These are phyloP conservation scores for Mionectes olivaceus DNA, from an alignment of 2,797 vertebrate genomes.

Conservation along the genomic window DNA sequence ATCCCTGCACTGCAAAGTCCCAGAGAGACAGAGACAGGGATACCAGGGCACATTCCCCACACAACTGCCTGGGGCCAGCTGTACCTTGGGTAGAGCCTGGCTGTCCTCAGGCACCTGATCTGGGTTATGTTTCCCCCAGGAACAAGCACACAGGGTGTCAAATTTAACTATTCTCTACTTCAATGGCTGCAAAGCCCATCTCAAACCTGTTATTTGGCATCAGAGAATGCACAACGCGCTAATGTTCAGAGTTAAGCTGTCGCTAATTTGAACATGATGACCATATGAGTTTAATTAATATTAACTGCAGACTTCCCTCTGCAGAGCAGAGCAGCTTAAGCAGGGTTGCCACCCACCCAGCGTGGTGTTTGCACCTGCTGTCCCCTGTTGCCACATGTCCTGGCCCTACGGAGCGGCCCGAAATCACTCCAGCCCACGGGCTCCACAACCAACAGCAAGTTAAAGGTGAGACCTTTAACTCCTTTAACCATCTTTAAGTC, in stretches of 20 bases:
- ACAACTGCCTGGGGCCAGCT: accelerated
- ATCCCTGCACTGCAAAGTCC: accelerated
- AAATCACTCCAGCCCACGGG: neutral
- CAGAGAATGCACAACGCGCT: neutral
- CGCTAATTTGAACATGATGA: neutral
- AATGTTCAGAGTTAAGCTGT: neutral
- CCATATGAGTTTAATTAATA: neutral
- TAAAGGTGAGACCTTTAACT: neutral
- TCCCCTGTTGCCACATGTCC: neutral
- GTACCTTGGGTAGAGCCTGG: neutral
- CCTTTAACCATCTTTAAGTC: no score
- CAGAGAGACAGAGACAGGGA: accelerated
- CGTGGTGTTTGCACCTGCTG: accelerated
- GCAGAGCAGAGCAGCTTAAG: neutral
- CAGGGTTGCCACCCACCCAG: neutral
- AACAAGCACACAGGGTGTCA: neutral
- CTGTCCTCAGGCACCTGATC: neutral
- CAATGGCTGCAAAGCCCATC: neutral
- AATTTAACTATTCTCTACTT: neutral
- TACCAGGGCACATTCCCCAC: neutral
- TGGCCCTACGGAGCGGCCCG: accelerated
- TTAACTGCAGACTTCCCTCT: neutral
- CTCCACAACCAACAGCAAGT: neutral
- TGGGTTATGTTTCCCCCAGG: neutral
- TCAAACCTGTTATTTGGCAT: neutral